Percentiles rank a stretch among this genome's conserved stretches.
phyloP scores from a whole-genome alignment of 2,113 vertebrate genomes.

The Prunella himalayana region DNA sequence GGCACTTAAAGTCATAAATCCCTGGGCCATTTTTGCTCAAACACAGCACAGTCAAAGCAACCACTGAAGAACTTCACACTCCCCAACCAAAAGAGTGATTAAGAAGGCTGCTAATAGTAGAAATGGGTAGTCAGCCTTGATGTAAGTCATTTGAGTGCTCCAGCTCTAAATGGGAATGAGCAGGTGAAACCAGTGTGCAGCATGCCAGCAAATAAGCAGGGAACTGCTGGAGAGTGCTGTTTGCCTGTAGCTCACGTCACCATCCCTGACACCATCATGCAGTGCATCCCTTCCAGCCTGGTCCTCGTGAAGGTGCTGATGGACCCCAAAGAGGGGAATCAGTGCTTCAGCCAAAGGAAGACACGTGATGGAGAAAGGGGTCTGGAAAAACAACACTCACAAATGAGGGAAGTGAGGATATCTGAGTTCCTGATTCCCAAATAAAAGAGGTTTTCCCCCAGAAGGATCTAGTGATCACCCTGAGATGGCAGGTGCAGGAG shows the following conservation, averaged over 20 bases:
- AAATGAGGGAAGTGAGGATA: not conserved
- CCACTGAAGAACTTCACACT: not conserved
- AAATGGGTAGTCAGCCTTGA: not conserved
- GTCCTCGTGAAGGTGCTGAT: not conserved
- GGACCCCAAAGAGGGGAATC: not conserved
- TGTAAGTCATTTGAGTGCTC: not conserved
- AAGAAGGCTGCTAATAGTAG: not conserved
- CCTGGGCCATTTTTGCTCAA: not conserved
- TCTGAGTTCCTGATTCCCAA: not conserved
- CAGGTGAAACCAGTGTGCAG: not conserved
- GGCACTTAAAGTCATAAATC: not conserved
- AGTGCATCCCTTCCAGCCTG: not conserved
- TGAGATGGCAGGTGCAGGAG: not conserved
- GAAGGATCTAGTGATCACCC: not conserved
- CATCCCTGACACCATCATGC: not conserved
- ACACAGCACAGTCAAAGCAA: not conserved
- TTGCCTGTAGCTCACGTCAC: not conserved
- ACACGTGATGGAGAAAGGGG: rapidly evolving
- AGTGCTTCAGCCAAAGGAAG: not conserved
- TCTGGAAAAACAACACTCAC: not conserved
- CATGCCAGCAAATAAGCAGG: not conserved
- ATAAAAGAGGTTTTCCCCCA: not conserved
- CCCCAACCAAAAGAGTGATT: not conserved
- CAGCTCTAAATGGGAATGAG: not conserved
- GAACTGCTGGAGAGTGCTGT: not conserved